A percentile compares a stretch with the other conserved stretches of the same genome.
These are phyloP conservation scores for Ascaphus truei DNA, from an alignment of 2,113 vertebrate genomes.

Conservation along the genomic window DNA sequence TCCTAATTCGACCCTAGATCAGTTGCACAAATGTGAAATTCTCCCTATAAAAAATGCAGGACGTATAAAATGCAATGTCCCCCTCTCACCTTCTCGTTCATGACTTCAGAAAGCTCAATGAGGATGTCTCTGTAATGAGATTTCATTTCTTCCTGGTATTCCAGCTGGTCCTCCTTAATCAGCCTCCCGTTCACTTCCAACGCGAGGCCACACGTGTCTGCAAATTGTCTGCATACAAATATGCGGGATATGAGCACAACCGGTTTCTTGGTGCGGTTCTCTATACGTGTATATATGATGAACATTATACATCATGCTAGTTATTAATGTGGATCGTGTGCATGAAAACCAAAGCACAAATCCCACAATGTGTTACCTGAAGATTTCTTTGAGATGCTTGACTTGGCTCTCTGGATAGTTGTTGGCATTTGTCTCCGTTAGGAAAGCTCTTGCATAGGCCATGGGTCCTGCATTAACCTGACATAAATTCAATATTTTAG, in stretches of 20 bases:
- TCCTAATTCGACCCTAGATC: no score
- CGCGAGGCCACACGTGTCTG: slow-evolving; percentile 92
- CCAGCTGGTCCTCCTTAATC: slow-evolving; percentile 96
- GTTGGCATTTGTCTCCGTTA: slow-evolving; percentile 95
- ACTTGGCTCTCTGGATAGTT: slow-evolving; percentile 98
- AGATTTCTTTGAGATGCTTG: slow-evolving; percentile 94
- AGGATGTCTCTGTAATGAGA: slow-evolving; percentile 95
- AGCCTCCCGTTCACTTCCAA: slow-evolving; percentile 91
- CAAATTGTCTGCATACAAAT: slow-evolving; percentile 77
- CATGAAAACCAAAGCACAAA: background rate
- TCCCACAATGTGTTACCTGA: slow-evolving; percentile 74
- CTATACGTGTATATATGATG: no score
- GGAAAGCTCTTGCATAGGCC: slow-evolving; percentile 93
- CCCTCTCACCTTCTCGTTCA: slow-evolving; percentile 92
- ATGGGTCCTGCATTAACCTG: slow-evolving; percentile 96
- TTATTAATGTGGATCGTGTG: no score
- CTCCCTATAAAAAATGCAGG: no score
- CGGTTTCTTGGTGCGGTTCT: no score
- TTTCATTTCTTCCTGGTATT: slow-evolving; percentile 97
- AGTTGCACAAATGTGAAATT: no score
- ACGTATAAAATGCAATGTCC: background rate
- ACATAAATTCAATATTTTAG: no score
- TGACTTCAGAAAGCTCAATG: slow-evolving; percentile 81
- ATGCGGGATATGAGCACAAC: no score
- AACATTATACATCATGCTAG: no score